phyloP scores from a whole-genome alignment of 2,113 vertebrate species.

The Limnothrissa miodon region DNA sequence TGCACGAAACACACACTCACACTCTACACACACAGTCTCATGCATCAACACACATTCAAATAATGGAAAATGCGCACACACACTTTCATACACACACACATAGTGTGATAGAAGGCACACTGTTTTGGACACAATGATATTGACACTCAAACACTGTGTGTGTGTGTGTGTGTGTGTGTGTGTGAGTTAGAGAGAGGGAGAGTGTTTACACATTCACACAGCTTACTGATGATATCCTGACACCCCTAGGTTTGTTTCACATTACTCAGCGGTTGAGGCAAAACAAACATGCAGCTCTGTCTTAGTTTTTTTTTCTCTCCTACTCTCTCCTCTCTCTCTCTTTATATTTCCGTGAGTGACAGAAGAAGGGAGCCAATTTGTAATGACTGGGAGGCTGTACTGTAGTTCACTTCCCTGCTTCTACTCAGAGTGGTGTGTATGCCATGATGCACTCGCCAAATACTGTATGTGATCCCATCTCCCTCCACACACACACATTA shows the following conservation, averaged over 20 bases:
- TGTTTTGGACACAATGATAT: not conserved
- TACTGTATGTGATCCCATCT: not conserved
- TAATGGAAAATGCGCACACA: not conserved
- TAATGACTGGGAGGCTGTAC: slow-evolving; percentile 6
- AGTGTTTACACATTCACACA: not conserved
- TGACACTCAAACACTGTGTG: not conserved
- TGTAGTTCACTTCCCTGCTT: not conserved
- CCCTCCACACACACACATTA: not conserved
- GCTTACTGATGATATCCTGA: not conserved
- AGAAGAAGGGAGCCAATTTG: slow-evolving; percentile 14
- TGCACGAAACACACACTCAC: not conserved
- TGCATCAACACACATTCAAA: not conserved
- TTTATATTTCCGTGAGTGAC: slow-evolving; percentile 5
- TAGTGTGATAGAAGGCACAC: not conserved
- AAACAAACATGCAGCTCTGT: slow-evolving; percentile 25
- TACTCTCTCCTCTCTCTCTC: not conserved
- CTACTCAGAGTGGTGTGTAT: slow-evolving; percentile 16
- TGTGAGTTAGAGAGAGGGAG: too few species aligned
- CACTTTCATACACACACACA: not conserved
- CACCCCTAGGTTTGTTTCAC: not conserved
- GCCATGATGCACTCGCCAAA: slow-evolving; percentile 26
- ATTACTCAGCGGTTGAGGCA: not conserved
- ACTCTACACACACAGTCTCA: not conserved
- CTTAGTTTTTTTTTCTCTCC: slow-evolving; percentile 16
- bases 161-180: not conserved